phyloP scores from a whole-genome alignment of 2,113 vertebrate genomes.

The Gyps fulvus region DNA sequence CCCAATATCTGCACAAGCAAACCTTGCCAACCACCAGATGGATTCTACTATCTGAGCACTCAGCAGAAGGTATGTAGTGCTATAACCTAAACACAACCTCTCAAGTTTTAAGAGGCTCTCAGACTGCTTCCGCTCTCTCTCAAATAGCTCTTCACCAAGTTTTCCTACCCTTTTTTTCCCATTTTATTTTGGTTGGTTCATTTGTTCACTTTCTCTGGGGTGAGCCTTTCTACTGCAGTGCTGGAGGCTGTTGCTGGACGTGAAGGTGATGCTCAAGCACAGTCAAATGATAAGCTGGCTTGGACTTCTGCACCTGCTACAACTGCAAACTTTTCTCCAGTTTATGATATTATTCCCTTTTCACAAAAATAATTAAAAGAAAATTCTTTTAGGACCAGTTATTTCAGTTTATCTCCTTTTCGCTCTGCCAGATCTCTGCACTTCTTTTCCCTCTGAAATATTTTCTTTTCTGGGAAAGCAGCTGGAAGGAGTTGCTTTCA shows the following conservation, averaged over 20 bases:
- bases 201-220: neutral
- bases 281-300: neutral
- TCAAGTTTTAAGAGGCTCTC: neutral
- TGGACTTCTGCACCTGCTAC: neutral
- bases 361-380: neutral
- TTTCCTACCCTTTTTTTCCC: neutral
- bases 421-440: neutral
- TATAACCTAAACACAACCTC: neutral
- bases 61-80: neutral
- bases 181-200: neutral
- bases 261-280: neutral
- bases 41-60: neutral
- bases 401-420: neutral
- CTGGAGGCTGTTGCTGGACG: neutral
- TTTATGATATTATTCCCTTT: neutral
- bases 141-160: neutral
- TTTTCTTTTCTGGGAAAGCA: neutral
- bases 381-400: neutral
- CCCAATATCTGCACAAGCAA: neutral
- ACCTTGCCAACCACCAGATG: accelerated
- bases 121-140: neutral
- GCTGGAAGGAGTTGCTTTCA: neutral
- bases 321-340: neutral
- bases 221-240: neutral
- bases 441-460: neutral